phyloP scores from a whole-genome alignment of 92 coral and sea anemone genomes.

The Actinostola sp. region DNA sequence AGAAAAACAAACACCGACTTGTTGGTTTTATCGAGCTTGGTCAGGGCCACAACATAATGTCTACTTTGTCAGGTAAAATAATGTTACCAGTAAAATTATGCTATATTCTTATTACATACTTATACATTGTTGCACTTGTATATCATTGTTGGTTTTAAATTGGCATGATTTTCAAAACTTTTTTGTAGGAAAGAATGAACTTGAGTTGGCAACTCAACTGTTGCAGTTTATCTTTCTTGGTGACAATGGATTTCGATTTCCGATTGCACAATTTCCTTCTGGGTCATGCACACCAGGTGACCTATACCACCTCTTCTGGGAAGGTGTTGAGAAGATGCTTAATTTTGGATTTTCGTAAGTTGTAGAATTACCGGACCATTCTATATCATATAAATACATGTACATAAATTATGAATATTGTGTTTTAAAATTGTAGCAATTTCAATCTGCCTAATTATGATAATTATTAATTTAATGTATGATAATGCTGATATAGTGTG shows the following conservation, averaged over 20 bases:
- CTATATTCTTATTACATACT: no score
- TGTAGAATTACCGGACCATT: no score
- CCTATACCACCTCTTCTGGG: slow-evolving; percentile 14
- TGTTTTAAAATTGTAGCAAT: no score
- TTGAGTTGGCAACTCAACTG: not conserved
- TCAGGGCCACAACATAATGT: slow-evolving; percentile 9
- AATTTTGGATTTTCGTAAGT: slow-evolving; percentile 14
- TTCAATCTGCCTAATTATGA: no score
- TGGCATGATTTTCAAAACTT: no score
- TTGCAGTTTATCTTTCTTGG: slow-evolving; percentile 21
- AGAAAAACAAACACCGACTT: slow-evolving; percentile 26
- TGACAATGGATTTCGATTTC: slow-evolving; percentile 23
- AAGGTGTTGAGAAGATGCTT: slow-evolving; percentile 15
- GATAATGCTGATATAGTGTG: no score
- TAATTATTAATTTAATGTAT: no score
- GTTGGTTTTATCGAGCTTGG: slow-evolving; percentile 39
- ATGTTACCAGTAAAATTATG: no score
- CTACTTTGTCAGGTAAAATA: slow-evolving; percentile 15
- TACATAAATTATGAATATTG: not conserved
- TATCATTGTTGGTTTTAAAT: no score
- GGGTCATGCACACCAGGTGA: slow-evolving; percentile 10
- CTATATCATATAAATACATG: not conserved
- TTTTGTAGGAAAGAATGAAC: not conserved
- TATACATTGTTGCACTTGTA: no score
- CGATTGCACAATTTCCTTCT: slow-evolving; percentile 22